Base-by-base conservation (phyloP, 2,113 vertebrate genomes). In the Chauna torquata region DNA sequence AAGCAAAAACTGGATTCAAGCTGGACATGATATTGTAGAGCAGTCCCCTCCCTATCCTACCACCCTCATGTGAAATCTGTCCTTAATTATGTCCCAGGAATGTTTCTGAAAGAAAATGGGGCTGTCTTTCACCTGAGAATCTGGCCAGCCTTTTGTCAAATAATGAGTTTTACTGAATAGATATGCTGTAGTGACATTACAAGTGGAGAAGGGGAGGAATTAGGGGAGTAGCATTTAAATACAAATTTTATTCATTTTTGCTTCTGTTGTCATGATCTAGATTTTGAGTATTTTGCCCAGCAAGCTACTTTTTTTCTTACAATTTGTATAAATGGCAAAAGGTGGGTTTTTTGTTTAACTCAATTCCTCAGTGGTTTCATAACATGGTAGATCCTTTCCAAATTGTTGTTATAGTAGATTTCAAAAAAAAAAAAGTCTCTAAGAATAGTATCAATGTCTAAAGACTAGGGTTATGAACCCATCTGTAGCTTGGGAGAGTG, bases 401-500 rank as follows among this genome's bases (percentile, higher is more conserved):
- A 81, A 28, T 32, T 71, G 6, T 55, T 81, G 18, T 50, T 49
- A 16, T 15, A 62, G 40, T 47, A 70, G 36, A 40, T 42, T 38
- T 36, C 3, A 74, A 81, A 61, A 32, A 65, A 20, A 17, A 27
- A 69, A 40, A 78, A 14, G 44, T 61, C 32, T 80, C 57, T 42
- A 30, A 61, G 66, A 59, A 40, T 91, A 7, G 66, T 88, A 11
- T 86, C 24, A 74, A 2, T 81, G 74, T 65, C 34, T 59, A 66
- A 86, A 69, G 55, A 70, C 25, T n/a, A 57, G 72, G 32, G 65
- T 65, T 55, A 81, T 70, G 30, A 84, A 87, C 81, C 25, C 1
- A 1, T 79, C n/a, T 74, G 0, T 77, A 23, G 19, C 2, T 30
- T 69, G 18, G 7, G 9, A 11, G 5, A 12, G n/a, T 16, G 16